Percentiles rank a stretch among this genome's conserved stretches.
Evolutionary conservation across 2,797 vertebrate species (phyloP).

Genomic region (Halcyon badia): DNA sequence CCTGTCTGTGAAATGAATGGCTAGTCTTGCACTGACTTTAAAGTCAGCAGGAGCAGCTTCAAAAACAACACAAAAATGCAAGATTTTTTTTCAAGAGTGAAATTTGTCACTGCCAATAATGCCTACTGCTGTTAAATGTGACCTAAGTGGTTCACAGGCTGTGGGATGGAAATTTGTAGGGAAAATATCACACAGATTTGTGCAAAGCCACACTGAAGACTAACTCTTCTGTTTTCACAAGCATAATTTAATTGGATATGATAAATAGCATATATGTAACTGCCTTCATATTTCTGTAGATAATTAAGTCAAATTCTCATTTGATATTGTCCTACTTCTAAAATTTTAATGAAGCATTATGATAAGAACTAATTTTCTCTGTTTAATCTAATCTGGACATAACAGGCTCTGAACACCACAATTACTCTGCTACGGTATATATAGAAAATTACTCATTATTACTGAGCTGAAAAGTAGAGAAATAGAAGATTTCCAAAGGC

Average conservation of each 20-base stretch:
- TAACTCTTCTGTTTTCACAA: neutral
- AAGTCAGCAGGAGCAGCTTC: neutral
- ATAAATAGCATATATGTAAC: slow-evolving; percentile 33
- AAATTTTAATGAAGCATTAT: slow-evolving; percentile 66
- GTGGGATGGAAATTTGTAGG: neutral
- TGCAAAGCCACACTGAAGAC: neutral
- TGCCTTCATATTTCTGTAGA: slow-evolving; percentile 30
- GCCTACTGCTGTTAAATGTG: neutral
- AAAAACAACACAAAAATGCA: neutral
- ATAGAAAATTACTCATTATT: slow-evolving; percentile 46
- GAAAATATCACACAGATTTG: neutral
- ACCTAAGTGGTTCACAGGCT: neutral
- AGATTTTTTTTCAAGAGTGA: neutral
- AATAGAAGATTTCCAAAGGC: slow-evolving; percentile 8
- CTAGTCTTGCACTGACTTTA: neutral
- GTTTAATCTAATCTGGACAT: slow-evolving; percentile 61
- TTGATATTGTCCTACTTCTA: slow-evolving; percentile 49
- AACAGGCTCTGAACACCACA: slow-evolving; percentile 23
- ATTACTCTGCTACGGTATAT: neutral
- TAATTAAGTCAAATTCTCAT: slow-evolving; percentile 53
- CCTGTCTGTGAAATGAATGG: neutral
- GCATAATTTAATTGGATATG: slow-evolving; percentile 26
- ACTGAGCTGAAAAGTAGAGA: slow-evolving; percentile 18
- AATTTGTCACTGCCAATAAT: neutral
- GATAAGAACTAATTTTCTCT: slow-evolving; percentile 58